Base-by-base conservation (phyloP, 1,140 invertebrate species). In the Solen grandis region DNA sequence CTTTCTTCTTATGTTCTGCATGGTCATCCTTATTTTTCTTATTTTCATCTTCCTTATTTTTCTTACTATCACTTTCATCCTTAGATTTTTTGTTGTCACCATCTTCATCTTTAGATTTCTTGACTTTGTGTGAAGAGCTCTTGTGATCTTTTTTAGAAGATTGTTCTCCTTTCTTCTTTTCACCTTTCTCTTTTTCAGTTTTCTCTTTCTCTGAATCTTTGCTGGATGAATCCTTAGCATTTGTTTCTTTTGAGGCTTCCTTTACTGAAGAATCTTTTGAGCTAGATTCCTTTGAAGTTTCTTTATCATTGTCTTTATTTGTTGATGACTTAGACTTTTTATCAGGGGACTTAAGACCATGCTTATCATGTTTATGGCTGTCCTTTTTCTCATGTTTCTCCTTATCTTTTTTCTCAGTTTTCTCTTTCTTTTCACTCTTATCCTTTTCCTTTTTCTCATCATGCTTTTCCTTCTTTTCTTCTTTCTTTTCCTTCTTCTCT, bases 41-140 rank as follows among this genome's bases (percentile, higher is more conserved):
- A 52, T 74, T 60, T 70, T 82, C 72, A 73, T 73, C 52, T 19
- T 73, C 65, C 33, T 77, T 70, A 35, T 1, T 50, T 54, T 79
- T 83, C 60, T 83, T 74, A 19, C 22, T 54, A 16, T 82, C 80
- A n/a, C 52, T 62, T 52, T 68, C 69, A 4, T 83, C 82, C 89
- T 66, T 93, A 88, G 46, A 90, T 86, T 22, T 84, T 72, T 31
- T 88, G 52, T 35, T 38, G 14, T 86, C 83, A 25, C 8, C 62
- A 50, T 13, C 66, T 41, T 76, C 52, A 19, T 77, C 68, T 35
- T 82, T 83, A 50, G 31, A 16, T 27, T 83, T 93, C 93, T 85
- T 78, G 81, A 54, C 38, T 85, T 83, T 68, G 78, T 83, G 31
- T 35, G 41, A 33, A 29, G 25, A 79, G 59, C 60, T 63, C 83